Evolutionary conservation across 2,113 vertebrate species (phyloP), one percentile per base, ranked within the genome.

Genomic region (Gallinago media): DNA sequence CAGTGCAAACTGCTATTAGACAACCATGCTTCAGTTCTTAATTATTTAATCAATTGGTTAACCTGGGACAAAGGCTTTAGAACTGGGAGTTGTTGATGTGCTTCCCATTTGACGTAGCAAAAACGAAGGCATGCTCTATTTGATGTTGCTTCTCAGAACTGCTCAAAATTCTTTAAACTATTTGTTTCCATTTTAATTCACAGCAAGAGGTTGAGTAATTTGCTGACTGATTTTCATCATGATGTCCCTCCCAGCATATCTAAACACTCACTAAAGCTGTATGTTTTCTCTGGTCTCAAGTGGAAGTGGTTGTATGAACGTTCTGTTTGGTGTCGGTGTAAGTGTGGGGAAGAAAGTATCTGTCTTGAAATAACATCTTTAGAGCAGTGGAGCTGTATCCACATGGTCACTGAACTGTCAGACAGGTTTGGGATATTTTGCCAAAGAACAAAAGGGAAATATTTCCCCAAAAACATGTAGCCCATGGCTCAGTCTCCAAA

Each of bases 151-250:
- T 8, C 46, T 83, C n/a, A 83, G 42, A 92, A 70, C 46, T 62
- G 63, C 46, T 90, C 22, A 40, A 61, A 94, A 74, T 50, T 76
- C 75, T 90, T 76, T 67, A 90, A 91, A 71, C 38, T 15, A 16
- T 81, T 93, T 22, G 36, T 88, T 90, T 92, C 72, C 20, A 27
- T 89, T 95, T 84, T 77, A 81, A 87, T 78, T 78, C 40, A 52
- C 34, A 75, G 68, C 65, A 77, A 52, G 56, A 63, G 8, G 7
- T 55, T 77, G 34, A 67, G 59, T 74, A 83, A 86, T 88, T 90
- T 82, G 74, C 68, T 29, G 38, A 20, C 50, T 86, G 29, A 66
- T 84, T 93, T 95, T 92, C 92, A 87, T 77, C 22, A 80, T 79
- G 3, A 38, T 77, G 91, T 68, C 22, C 38, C 50, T 86, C 59